Percentiles rank a stretch among this genome's conserved stretches.
Evolutionary conservation across 2,113 vertebrate species (phyloP).

Genomic region (Gymnogyps californianus): DNA sequence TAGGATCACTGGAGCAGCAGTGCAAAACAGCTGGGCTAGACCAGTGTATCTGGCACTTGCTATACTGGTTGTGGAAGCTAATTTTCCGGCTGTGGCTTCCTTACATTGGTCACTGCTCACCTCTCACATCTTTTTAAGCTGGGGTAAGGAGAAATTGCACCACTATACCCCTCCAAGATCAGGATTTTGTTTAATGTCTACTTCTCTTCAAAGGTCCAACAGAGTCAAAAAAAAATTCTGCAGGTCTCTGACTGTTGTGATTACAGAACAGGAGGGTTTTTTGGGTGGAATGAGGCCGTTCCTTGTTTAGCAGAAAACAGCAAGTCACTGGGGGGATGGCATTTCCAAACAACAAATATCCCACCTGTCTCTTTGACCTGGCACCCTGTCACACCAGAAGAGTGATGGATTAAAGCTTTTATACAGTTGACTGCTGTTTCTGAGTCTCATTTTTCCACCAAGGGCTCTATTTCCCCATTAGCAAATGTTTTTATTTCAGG

Average conservation of each 20-base stretch:
- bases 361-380: constrained; percentile 3
- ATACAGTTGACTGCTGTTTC: not conserved
- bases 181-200: not conserved
- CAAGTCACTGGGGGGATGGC: not conserved
- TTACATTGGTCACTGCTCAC: not conserved
- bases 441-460: constrained; percentile 5
- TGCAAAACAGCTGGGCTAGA: not conserved
- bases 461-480: not conserved
- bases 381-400: not conserved
- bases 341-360: not conserved
- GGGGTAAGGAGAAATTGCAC: not conserved
- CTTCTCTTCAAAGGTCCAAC: not conserved
- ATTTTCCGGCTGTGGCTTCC: not conserved
- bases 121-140: not conserved
- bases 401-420: constrained; percentile 8
- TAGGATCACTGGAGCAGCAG: not conserved
- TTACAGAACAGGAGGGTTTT: not conserved
- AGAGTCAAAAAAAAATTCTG: not conserved
- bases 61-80: not conserved
- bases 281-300: rapidly evolving
- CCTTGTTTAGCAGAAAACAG: not conserved
- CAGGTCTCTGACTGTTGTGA: not conserved
- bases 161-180: not conserved
- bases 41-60: not conserved
- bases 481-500: not conserved